Conservation (phyloP, 1,140 invertebrate species). For the Sipha flava region DNA sequence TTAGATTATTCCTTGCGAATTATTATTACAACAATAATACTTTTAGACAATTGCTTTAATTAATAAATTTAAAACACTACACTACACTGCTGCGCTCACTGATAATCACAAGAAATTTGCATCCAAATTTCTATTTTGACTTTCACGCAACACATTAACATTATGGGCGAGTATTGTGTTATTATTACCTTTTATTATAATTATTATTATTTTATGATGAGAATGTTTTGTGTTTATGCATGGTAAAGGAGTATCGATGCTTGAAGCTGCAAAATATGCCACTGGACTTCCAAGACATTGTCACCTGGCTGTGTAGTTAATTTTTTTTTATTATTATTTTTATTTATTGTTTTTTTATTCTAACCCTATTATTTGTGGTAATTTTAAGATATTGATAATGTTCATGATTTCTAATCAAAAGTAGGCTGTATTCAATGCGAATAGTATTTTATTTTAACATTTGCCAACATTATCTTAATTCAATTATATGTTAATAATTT, state of each 20-base stretch:
- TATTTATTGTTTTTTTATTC: neutral
- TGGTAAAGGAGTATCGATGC: slow-evolving; percentile 27
- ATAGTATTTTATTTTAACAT: neutral
- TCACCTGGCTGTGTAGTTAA: slow-evolving; percentile 31
- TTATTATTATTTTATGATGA: slow-evolving; percentile 3
- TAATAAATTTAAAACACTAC: neutral
- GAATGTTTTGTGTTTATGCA: slow-evolving; percentile 32
- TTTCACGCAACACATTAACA: neutral
- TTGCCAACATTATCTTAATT: neutral
- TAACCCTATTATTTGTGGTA: neutral
- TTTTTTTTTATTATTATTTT: neutral
- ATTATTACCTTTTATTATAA: neutral
- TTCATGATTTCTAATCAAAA: slow-evolving; percentile 6
- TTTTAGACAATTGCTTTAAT: neutral
- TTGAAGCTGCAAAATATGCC: slow-evolving; percentile 31
- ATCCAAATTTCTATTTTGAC: neutral
- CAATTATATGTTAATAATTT: neutral
- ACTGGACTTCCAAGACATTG: slow-evolving; percentile 29
- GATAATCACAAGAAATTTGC: slow-evolving; percentile 8
- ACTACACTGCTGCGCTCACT: neutral
- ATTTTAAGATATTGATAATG: neutral
- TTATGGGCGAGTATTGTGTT: neutral
- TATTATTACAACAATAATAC: neutral
- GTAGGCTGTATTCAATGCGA: neutral
- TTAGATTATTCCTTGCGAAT: neutral